Base-by-base conservation (phyloP, 2,113 vertebrate species). In the Bos taurus region DNA sequence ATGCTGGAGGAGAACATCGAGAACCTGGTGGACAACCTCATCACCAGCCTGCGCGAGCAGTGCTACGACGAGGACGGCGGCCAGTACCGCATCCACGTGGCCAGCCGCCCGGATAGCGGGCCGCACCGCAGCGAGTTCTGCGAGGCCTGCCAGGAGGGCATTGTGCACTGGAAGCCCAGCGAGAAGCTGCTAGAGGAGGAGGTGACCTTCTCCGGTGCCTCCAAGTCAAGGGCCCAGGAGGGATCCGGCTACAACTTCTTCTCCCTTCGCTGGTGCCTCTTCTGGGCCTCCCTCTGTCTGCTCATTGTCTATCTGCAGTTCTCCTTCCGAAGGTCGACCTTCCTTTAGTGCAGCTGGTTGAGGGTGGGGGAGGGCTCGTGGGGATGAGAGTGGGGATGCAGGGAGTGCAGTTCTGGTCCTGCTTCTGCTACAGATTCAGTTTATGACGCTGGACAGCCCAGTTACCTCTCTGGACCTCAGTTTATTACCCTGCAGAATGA, bases 11-110 rank as follows among this genome's bases (percentile, higher is more conserved):
- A 99, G 6, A 99, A 99, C 97, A 14, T 99, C 0, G 91, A 98
- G 46, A 92, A 62, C 28, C 97, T 99, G 78, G 96, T 99, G 96
- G 98, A 99, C 94, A 99, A 99, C 90, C 98, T 99, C 87, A 96
- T 99, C 92, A 91, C 97, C 82, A 99, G 99, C 98, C 99, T 99
- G 52, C 98, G 98, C 11, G 94, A 98, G 16, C 99, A 99, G 95
- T 99, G 99, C 98, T 99, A 99, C 26, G 19, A 23, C 0, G 88
- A 99, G 86, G 2, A 97, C 3, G 97, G 98, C 0, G 98, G 97
- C 19, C n/a, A 96, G 52, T 56, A 19, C 46, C 98, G 98, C 80
- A 98, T 90, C 0, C 48, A 98, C 4, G 96, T 98, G 36, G 15
- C 0, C 0, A 87, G 98, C 83, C 97, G 97, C 0, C 99, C 99